Evolutionary conservation across 2,888 invertebrate species (phyloP).

Genomic region (Tridacna crocea): DNA sequence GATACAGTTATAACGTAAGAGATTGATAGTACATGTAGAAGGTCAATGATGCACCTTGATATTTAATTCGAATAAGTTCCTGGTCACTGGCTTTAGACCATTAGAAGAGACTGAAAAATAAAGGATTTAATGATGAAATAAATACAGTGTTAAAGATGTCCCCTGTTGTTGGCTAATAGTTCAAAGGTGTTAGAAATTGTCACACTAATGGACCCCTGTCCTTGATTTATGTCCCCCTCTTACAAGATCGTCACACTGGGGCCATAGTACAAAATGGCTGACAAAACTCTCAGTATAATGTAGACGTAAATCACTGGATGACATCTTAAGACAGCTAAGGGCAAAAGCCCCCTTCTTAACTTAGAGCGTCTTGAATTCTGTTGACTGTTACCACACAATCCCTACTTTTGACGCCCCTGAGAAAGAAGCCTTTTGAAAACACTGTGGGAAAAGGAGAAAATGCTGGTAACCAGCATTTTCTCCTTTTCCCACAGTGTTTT

Average conservation of each 20-base stretch:
- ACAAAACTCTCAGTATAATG: constrained; percentile 40
- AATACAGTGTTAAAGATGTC: constrained; percentile 22
- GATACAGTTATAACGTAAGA: no score
- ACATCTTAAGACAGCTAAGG: constrained; percentile 30
- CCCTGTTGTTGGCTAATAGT: constrained; percentile 48
- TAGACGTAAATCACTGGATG: constrained; percentile 53
- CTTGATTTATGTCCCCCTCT: constrained; percentile 56
- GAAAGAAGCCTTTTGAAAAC: no score
- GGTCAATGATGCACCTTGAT: no score
- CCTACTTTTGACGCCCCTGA: no score
- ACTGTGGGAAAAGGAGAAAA: no score
- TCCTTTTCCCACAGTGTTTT: no score
- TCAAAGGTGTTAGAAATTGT: constrained; percentile 53
- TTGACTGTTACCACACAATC: no score
- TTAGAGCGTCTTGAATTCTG: no score
- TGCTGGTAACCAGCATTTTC: no score
- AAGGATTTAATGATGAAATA: constrained; percentile 34
- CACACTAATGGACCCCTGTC: constrained; percentile 31
- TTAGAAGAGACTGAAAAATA: not conserved
- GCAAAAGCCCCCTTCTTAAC: not conserved
- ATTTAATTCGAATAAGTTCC: no score
- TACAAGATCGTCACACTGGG: constrained; percentile 43
- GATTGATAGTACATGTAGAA: no score
- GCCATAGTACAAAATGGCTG: constrained; percentile 53
- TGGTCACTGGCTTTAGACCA: no score